Conservation (phyloP, 2,113 vertebrate genomes). For the Camelus dromedarius region DNA sequence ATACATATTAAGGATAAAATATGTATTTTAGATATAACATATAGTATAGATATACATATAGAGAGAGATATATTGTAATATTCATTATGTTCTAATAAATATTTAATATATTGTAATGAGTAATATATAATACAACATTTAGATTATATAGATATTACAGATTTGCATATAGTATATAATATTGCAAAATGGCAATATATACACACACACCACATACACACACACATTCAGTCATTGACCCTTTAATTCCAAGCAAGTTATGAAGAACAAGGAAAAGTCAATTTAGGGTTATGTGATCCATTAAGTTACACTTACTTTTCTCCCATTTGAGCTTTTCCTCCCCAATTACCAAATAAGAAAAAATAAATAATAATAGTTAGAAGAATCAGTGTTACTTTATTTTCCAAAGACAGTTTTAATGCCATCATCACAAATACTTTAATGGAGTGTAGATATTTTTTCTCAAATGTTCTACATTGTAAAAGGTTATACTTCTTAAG, state of each 20-base stretch:
- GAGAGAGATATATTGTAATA: not conserved
- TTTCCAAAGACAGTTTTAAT: not conserved
- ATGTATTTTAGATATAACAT: not conserved
- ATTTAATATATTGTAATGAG: not conserved
- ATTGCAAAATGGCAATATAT: not conserved
- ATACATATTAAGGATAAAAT: not conserved
- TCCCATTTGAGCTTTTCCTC: not conserved
- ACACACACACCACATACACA: not conserved
- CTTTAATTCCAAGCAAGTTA: not conserved
- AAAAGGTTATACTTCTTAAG: not conserved
- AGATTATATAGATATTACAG: not conserved
- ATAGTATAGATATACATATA: not conserved
- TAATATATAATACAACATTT: not conserved
- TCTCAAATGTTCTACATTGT: not conserved
- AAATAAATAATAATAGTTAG: not conserved
- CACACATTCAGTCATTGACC: not conserved
- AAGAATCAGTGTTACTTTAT: not conserved
- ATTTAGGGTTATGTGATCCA: not conserved
- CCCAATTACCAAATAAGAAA: not conserved
- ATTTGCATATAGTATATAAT: not conserved
- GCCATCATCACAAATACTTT: not conserved
- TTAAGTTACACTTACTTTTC: not conserved
- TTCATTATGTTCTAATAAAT: not conserved
- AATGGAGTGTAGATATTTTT: not conserved
- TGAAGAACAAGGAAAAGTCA: not conserved